Percentiles rank a stretch among this genome's conserved stretches.
These are phyloP conservation scores for Lissonota sp. DNA, from an alignment of 2,888 invertebrate genomes.

Conservation along the genomic window DNA sequence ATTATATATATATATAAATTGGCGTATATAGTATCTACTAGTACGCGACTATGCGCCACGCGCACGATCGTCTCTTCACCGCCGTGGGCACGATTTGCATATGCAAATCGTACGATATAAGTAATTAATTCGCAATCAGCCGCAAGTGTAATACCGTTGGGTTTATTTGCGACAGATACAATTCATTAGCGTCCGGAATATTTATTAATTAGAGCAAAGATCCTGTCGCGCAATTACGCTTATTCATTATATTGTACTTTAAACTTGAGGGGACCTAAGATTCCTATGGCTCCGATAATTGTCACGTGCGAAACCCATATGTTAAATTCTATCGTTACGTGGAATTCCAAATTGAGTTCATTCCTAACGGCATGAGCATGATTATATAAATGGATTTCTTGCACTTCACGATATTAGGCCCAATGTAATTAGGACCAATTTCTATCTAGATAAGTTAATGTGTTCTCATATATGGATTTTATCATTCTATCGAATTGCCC, in stretches of 20 bases:
- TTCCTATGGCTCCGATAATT: conserved; percentile 54
- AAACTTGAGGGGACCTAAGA: conserved; percentile 39
- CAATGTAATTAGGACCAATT: too few species aligned
- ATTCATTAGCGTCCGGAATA: conserved; percentile 80
- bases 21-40: neutral
- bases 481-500: too few species aligned
- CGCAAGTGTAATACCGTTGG: conserved; percentile 72
- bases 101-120: conserved; percentile 82
- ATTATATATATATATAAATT: too few species aligned
- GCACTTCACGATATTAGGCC: too few species aligned
- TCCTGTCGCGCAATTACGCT: conserved; percentile 31
- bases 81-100: conserved; percentile 77
- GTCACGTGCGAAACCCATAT: neutral
- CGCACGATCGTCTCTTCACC: conserved; percentile 63
- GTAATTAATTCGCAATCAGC: conserved; percentile 83
- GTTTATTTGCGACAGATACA: conserved; percentile 77
- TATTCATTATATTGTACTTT: conserved; percentile 50
- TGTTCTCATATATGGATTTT: too few species aligned
- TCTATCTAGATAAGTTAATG: too few species aligned
- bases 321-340: too few species aligned
- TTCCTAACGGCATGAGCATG: too few species aligned
- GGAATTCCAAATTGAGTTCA: too few species aligned
- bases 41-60: conserved; percentile 53
- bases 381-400: too few species aligned
- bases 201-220: conserved; percentile 74